phyloP scores from a whole-genome alignment of 1,140 invertebrate species.

The Kradibia gibbosae region DNA sequence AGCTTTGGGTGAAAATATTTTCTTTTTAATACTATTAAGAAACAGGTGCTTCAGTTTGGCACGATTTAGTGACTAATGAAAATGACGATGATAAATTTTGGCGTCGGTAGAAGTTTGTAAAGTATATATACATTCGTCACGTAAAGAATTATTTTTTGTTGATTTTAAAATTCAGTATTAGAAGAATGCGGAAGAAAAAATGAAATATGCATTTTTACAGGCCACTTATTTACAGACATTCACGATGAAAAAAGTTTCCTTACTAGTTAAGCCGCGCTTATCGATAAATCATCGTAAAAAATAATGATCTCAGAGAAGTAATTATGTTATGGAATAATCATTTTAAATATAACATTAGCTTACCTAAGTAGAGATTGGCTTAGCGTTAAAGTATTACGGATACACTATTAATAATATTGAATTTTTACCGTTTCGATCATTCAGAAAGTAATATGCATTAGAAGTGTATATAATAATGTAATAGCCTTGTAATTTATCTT shows the following conservation, averaged over 20 bases:
- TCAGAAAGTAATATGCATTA: not conserved
- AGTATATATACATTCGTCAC: not conserved
- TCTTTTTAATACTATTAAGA: too few relatives aligned
- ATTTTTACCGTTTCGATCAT: not conserved
- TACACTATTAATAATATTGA: not conserved
- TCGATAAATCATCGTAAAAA: constrained; percentile 23
- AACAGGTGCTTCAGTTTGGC: too few relatives aligned
- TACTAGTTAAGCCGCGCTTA: constrained; percentile 15
- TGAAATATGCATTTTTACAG: constrained; percentile 34
- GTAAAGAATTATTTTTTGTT: constrained; percentile 33
- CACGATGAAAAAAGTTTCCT: constrained; percentile 9
- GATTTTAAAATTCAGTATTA: constrained; percentile 29
- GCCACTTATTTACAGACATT: constrained; percentile 6
- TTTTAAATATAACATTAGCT: not conserved
- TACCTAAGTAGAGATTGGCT: not conserved
- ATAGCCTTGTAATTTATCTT: too few relatives aligned
- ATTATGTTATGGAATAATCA: not conserved
- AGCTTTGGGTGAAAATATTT: not conserved
- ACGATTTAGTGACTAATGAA: not conserved
- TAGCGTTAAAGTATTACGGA: not conserved
- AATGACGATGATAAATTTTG: constrained; percentile 8
- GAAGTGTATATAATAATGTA: not conserved
- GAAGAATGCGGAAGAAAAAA: constrained; percentile 43
- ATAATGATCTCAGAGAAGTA: not conserved
- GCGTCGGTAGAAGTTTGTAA: not conserved